These are phyloP conservation scores for Lepidurus couesii DNA, from an alignment of 1,140 invertebrate species.

Conservation along the genomic window DNA sequence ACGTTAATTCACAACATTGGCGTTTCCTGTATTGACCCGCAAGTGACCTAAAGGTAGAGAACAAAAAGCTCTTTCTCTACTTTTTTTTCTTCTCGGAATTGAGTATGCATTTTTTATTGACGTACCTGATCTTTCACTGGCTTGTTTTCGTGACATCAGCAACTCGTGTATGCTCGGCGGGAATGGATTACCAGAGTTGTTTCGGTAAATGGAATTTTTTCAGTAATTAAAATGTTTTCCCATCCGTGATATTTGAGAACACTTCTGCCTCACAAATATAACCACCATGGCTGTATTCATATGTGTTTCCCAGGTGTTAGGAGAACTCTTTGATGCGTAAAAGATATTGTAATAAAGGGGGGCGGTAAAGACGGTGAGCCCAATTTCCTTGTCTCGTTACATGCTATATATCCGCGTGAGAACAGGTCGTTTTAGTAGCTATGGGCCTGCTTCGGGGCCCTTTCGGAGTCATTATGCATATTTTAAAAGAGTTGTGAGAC, in stretches of 20 bases:
- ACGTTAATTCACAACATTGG: conserved; percentile 22
- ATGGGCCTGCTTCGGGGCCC: neutral
- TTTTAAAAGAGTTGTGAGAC: neutral
- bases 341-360: neutral
- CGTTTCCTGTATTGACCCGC: conserved; percentile 16
- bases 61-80: neutral
- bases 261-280: neutral
- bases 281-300: neutral
- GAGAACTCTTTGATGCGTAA: neutral
- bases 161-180: too few relatives aligned
- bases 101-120: neutral
- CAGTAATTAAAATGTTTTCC: too few relatives aligned
- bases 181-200: too few relatives aligned
- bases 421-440: neutral
- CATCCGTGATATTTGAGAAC: too few relatives aligned
- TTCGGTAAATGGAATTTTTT: too few relatives aligned
- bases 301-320: neutral
- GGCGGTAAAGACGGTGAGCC: neutral
- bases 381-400: neutral
- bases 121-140: neutral
- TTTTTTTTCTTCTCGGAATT: neutral
- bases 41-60: conserved; percentile 15
- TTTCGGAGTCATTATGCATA: neutral
- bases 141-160: too few relatives aligned
- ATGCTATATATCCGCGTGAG: neutral